Base-by-base conservation (phyloP, 2,113 vertebrate genomes). In the Climacteris rufus region DNA sequence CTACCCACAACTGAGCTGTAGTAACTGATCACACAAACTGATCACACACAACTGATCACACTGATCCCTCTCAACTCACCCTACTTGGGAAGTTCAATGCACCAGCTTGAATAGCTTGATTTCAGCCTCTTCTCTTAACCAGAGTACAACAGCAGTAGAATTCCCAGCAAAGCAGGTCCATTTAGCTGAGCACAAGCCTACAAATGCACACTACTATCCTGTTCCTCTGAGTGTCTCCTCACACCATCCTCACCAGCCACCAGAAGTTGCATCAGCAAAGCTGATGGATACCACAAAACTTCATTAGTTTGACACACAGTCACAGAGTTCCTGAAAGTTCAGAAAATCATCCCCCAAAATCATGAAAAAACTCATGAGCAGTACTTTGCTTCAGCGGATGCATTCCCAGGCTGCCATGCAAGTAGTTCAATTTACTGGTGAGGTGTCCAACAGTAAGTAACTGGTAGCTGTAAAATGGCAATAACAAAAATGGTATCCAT, bases 21-120 rank as follows among this genome's bases (percentile, higher is more conserved):
- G 75, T 8, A 60, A 37, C 17, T 1, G 25, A 69, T 21, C 15
- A 35, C 1, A 1, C 6, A 33, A 76, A 69, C 13, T 1, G 25
- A 69, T 21, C 15, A 35, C 1, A 1, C 6, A 33, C 13, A 60
- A 37, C 17, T 1, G 25, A 69, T 21, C 15, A 35, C 1, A 1
- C 6, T 33, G 72, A 69, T n/a, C 13, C 37, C 25, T 57, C n/a
- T 12, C 71, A 83, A 17, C 56, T 53, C 39, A 22, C 30, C 19
- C 27, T 35, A 5, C 50, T 17, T 24, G 13, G 7, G 16, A 90
- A 37, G 59, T 23, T 42, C 42, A 69, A 53, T 4, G 24, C 35
- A 35, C 39, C 30, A 40, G 50, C 66, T 39, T 8, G 0, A 52
- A 60, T 2, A 71, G 27, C 42, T 71, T 30, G 7, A 59, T 83